Base-by-base conservation (phyloP, 2,797 vertebrate species). In the Coregonus suidteri region DNA sequence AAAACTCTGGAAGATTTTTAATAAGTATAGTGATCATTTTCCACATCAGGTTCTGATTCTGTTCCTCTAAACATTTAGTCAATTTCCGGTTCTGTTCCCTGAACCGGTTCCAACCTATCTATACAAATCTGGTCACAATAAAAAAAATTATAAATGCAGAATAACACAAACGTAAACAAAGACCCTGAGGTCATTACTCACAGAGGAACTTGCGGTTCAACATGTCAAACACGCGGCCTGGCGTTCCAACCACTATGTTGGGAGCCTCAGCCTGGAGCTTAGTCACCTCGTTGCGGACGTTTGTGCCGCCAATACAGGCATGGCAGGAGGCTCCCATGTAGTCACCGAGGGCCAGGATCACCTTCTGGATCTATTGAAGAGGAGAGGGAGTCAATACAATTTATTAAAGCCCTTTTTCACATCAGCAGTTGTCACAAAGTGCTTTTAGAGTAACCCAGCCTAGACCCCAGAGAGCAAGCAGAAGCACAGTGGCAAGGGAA, bases 291-390 rank as follows among this genome's bases (percentile, higher is more conserved):
- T 84, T 93, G 4, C 96, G 94, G 18, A 98, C 95, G 0, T 94
- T 97, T 71, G 97, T 98, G 34, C 97, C 97, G 0, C 97, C 97
- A 0, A 97, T 98, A 51, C 97, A 98, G 53, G 96, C 97, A 13
- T 97, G 95, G 86, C 96, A 98, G 0, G 92, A 91, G 0, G 96
- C 96, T 0, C 96, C 97, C 95, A 97, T 96, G 91, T 98, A 98
- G 74, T 98, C 97, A 0, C 97, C 97, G 7, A 97, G 91, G n/a
- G 96, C 95, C 90, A 97, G 93, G 64, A 98, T 96, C 75, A 98
- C 97, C 87, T 97, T 98, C 89, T 97, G 97, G 89, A 98, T 98
- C 97, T 97, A 37, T 47, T 47, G 9, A 47, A 11, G 31, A 54
- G 9, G 31, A 51, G 13, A 35, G 30, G 14, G 41, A 70, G 16